Base-by-base conservation (phyloP, 1,140 invertebrate species). In the Aradophagus sp. region DNA sequence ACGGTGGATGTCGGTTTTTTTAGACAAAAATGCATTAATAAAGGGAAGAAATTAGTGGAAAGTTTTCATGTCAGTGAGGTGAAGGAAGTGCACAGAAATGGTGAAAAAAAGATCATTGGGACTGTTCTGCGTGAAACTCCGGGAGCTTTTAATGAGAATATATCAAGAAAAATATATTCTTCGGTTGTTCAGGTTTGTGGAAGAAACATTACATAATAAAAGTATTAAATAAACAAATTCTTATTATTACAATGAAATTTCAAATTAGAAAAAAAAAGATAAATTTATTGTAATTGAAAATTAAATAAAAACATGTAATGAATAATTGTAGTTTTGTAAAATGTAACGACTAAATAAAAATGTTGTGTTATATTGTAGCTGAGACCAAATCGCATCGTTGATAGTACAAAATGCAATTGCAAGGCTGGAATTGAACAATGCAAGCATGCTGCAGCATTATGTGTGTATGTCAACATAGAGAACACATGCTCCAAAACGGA, bases 11-110 rank as follows among this genome's bases (percentile, higher is more conserved):
- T 41, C 0, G 38, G 14, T 2, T 14, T 41, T 26, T 41, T 41
- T 26, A 2, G 38, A 5, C 1, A 4, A 27, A 41, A 41, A 26
- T 14, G 38, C 14, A 13, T 41, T 8, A 26, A 19, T 12, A 41
- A 41, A 8, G 38, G n/a, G 5, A 5, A 13, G 13, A 23, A 41
- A 13, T 26, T 41, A 17, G 38, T 41, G 10, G 26, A 26, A 41
- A 41, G 38, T 26, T 41, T 1, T 14, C 19, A 26, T 8, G 38
- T 41, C 12, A 26, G 19, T 23, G 20, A 41, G n/a, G 38, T 39
- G 1, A 19, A 39, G 12, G 6, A 39, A 39, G 20, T 7, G 10
- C 1, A 20, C 3, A 10, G 3, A 39, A 39, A 39, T 16, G 17
- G 12, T 20, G 3, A 5, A 5, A 5, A 10, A 2, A 29, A 29